A percentile compares a stretch with the other conserved stretches of the same genome.
Evolutionary conservation across 2,113 vertebrate genomes (phyloP).

Genomic region (Gallinago jamesoni): DNA sequence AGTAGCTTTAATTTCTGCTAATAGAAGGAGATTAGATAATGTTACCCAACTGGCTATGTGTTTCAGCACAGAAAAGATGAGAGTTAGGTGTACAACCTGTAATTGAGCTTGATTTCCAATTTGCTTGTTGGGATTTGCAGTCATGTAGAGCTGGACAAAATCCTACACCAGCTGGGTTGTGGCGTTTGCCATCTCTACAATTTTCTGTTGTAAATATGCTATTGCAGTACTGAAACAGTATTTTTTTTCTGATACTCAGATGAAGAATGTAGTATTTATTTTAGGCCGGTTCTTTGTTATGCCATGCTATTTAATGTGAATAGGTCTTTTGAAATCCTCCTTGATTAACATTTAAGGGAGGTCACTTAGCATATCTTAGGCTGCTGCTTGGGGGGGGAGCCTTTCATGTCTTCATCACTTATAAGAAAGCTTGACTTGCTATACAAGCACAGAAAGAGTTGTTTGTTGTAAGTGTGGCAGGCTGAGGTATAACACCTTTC

Average conservation of each 20-base stretch:
- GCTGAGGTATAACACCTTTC: neutral
- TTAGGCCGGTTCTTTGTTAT: neutral
- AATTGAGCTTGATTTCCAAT: neutral
- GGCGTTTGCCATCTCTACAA: neutral
- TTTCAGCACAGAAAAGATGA: neutral
- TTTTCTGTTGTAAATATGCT: neutral
- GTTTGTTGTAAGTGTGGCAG: neutral
- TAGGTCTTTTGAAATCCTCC: neutral
- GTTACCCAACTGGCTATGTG: neutral
- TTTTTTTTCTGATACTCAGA: neutral
- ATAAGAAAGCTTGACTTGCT: neutral
- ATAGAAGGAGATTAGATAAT: neutral
- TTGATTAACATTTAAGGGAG: neutral
- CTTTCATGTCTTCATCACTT: neutral
- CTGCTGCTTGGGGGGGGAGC: neutral
- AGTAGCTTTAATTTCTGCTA: neutral
- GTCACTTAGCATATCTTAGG: neutral
- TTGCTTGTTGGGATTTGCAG: neutral
- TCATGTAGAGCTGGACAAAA: neutral
- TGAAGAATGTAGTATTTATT: neutral
- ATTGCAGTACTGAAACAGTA: neutral
- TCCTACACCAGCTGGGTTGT: neutral
- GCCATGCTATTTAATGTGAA: neutral
- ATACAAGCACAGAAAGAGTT: neutral
- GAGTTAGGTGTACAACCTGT: neutral